Evolutionary conservation across 2,888 invertebrate genomes (phyloP), one percentile per base, ranked within the genome.

Genomic region (Stegophylla sp.): DNA sequence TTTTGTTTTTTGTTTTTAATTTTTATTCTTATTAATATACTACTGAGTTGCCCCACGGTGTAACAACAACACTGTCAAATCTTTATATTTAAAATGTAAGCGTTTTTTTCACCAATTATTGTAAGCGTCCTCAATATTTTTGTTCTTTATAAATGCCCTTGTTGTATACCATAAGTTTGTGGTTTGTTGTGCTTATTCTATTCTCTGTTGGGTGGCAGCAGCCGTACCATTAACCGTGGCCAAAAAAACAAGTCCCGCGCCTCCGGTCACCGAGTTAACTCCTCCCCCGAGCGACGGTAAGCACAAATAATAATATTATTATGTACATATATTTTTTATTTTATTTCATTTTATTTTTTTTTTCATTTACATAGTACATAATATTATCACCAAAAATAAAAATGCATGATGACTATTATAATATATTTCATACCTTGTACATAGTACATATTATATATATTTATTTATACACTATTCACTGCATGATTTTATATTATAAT

Each of bases 151-250:
- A n/a, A 69, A 71, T 79, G 71, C 71, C 48, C 79, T 79, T 79
- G 69, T 79, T 79, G 61, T 79, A 79, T 71, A 71, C 71, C 69
- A 71, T 71, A 71, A 79, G 79, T 79, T 79, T 79, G n/a, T n/a
- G 79, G 79, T 79, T 41, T 79, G 61, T 79, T 79, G 79, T 69
- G 79, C 79, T 79, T 79, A 79, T 71, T 79, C 79, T 79, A 79
- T 79, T 79, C 79, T 79, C 79, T 79, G 79, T 79, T 79, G 79
- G 79, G 79, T 79, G 79, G 79, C 48, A 79, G 79, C 79, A 79
- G 79, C 79, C 79, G 71, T 79, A 79, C 79, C 79, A 61, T 79
- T 79, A 79, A 79, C 79, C 69, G 79, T 79, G 79, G 71, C 79
- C 79, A 79, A 79, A 79, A 79, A 79, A 79, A 69, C 79, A 79